phyloP scores from a whole-genome alignment of 2,888 invertebrate species.

The Kuschelorhynchus macadamiae region DNA sequence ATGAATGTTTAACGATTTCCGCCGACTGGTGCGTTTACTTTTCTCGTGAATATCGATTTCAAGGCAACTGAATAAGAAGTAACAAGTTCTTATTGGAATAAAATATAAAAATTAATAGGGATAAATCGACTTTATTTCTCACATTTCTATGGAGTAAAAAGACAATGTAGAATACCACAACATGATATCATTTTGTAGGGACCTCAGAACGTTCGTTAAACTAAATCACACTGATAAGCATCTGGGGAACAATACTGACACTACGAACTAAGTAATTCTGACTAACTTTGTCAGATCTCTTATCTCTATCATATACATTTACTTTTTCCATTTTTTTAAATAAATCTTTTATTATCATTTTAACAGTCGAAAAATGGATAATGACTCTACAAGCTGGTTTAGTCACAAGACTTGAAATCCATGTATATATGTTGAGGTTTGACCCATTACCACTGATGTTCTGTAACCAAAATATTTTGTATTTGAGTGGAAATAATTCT shows the following conservation, averaged over 20 bases:
- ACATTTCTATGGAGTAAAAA: too few relatives aligned
- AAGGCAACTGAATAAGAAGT: too few relatives aligned
- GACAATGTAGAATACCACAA: slow-evolving; percentile 24
- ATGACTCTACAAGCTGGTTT: neutral
- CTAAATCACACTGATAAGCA: slow-evolving; percentile 23
- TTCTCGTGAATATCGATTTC: too few relatives aligned
- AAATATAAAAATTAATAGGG: too few relatives aligned
- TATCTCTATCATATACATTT: neutral
- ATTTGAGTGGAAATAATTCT: too few relatives aligned
- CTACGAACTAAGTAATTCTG: slow-evolving; percentile 13
- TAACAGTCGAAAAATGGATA: slow-evolving; percentile 15
- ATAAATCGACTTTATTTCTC: too few relatives aligned
- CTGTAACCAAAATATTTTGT: too few relatives aligned
- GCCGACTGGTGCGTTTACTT: too few relatives aligned
- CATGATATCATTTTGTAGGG: slow-evolving; percentile 16
- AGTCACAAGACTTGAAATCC: slow-evolving; percentile 8
- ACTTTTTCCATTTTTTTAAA: neutral
- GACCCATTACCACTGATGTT: too few relatives aligned
- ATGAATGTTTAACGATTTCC: too few relatives aligned
- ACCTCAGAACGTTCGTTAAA: neutral
- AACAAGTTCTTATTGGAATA: too few relatives aligned
- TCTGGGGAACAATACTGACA: slow-evolving; percentile 1
- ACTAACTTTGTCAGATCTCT: slow-evolving; percentile 17
- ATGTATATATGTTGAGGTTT: too few relatives aligned
- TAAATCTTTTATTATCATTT: neutral